A percentile compares a stretch with the other conserved stretches of the same genome.
phyloP scores from a whole-genome alignment of 2,888 invertebrate genomes.

The Corbicula japonica region DNA sequence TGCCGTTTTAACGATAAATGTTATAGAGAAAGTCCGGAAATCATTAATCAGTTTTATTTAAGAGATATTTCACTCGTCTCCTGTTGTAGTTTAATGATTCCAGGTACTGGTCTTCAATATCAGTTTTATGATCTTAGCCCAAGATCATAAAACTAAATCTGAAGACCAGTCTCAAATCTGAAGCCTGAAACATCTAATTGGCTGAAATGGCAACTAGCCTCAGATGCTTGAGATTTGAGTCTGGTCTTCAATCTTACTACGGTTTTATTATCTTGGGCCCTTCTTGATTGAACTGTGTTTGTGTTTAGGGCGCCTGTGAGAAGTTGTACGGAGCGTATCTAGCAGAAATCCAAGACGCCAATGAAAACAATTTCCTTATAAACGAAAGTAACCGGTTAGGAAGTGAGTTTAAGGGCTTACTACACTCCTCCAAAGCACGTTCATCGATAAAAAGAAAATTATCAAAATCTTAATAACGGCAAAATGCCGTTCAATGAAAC shows the following conservation, averaged over 20 bases:
- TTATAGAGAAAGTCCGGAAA: neutral
- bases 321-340: neutral
- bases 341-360: slow-evolving; percentile 22
- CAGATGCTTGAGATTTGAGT: too few species aligned
- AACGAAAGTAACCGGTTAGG: slow-evolving; percentile 1
- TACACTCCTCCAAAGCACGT: neutral
- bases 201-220: too few species aligned
- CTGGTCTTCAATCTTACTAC: too few species aligned
- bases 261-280: neutral
- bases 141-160: too few species aligned
- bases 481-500: neutral
- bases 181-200: too few species aligned
- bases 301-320: slow-evolving; percentile 12
- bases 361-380: slow-evolving; percentile 13
- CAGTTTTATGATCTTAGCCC: too few species aligned
- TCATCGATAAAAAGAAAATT: neutral
- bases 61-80: neutral
- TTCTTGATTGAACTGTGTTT: neutral
- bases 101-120: too few species aligned
- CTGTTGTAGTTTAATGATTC: too few species aligned
- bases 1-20: neutral
- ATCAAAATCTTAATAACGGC: neutral
- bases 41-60: neutral
- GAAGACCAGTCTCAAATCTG: too few species aligned
- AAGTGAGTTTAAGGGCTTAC: neutral